Evolutionary conservation across 1,140 invertebrate genomes (phyloP), one percentile per base, ranked within the genome.

Genomic region (Danaus plexippus): DNA sequence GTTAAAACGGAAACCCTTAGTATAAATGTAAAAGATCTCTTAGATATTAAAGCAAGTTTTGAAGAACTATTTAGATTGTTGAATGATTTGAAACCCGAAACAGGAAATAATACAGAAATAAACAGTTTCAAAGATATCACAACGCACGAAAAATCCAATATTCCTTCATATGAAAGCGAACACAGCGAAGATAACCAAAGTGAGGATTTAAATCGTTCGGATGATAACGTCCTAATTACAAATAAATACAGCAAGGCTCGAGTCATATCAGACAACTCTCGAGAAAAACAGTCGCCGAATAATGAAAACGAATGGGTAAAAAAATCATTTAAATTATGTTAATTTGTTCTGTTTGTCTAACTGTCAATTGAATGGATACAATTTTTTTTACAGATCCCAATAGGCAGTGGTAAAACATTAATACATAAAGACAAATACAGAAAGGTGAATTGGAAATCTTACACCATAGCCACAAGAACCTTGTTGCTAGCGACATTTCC

Each of bases 401-500:
- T 84, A 60, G 80, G 78, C 53, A 77, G 71, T 61, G 80, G 80
- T 1, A 73, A 75, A 54, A 84, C 80, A 4, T 52, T 78, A 45
- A 77, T 84, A 54, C 80, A 77, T 52, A 74, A 62, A 54, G 79
- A 85, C 41, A 77, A 83, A 59, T 87, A 67, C 58, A 72, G 63
- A 22, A 83, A 82, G 69, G 75, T 88, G 0, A 85, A 87, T 54
- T 88, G 86, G 86, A 78, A 69, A 59, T 87, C 85, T 9, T 87
- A 87, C 45, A 84, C 85, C 0, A 67, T 75, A 11, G 85, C 86
- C 6, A 88, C 85, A 22, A 62, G 86, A 49, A 78, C 81, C n/a
- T 59, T 88, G 50, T 61, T 88, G 11, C 50, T 85, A 54, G 85
- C 85, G 9, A 67, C 73, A 13, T 88, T 88, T 63, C 71, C 86